These are phyloP conservation scores for Sylvilagus floridanus DNA, from an alignment of 2,797 vertebrate genomes.

Conservation along the genomic window DNA sequence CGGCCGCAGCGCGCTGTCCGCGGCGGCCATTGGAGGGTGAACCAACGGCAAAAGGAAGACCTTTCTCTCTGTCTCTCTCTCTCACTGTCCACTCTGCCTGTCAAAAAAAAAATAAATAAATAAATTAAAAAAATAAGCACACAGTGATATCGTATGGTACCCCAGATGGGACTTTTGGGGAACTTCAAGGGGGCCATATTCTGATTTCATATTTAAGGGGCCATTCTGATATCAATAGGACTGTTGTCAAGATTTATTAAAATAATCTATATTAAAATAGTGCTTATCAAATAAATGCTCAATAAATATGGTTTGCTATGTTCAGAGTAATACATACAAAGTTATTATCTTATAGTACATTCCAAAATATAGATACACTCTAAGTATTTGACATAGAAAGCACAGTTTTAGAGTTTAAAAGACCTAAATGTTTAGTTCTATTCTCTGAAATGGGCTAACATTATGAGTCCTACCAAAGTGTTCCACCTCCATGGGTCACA, in stretches of 20 bases:
- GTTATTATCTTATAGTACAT: neutral
- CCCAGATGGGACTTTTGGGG: no score
- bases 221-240: no score
- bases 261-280: conserved; percentile 32
- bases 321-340: conserved; percentile 1
- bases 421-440: neutral
- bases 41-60: no score
- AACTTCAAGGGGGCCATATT: no score
- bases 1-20: no score
- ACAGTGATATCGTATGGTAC: no score
- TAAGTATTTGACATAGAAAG: neutral
- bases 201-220: no score
- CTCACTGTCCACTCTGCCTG: no score
- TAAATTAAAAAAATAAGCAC: no score
- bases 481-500: neutral
- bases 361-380: neutral
- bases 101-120: no score
- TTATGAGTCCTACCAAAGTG: neutral
- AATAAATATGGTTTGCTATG: conserved; percentile 25
- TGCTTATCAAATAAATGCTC: neutral
- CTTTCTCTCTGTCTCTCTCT: no score
- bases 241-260: neutral
- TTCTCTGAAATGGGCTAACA: neutral
- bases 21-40: no score
- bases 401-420: neutral